Base-by-base conservation (phyloP, 1,140 invertebrate genomes). In the Magallana ariakensis region DNA sequence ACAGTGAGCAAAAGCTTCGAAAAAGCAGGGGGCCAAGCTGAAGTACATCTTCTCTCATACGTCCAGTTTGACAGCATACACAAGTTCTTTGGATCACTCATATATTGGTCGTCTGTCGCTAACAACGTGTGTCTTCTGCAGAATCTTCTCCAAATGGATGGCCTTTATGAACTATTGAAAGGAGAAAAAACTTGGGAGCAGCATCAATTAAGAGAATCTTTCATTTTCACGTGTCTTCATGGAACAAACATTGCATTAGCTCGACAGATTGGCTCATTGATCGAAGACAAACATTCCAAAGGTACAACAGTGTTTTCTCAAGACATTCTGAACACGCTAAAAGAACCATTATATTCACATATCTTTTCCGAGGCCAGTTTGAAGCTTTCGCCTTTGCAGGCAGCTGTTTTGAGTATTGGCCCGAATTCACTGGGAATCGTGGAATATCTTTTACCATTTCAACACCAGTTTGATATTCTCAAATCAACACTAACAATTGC, bases 301-400 rank as follows among this genome's bases (percentile, higher is more conserved):
- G 9, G 66, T 19, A 33, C 66, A 75, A 75, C 66, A 26, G 2
- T 75, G 33, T 75, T 75, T 75, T 26, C 66, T 26, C 22, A 26
- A 75, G 66, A 75, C 15, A 75, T 75, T 75, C 66, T 75, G 0
- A 75, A 75, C 22, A 75, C 22, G 11, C 33, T 75, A 75, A 75
- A 75, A 75, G 66, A 75, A 26, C 66, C 66, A 0, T 75, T 75
- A 26, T 75, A 75, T 75, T 75, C 66, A 75, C 66, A 75, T 13
- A 75, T 75, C 66, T 75, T 75, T 33, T 26, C 7, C 33, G 66
- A 75, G 33, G 7, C 22, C 8, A 26, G 11, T 75, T 75, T 75
- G 22, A 75, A 75, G 26, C 22, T 75, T 9, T 75, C 66, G 11
- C 66, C 66, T 4, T 19, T 75, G 26, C 66, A 75, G 22, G 66